Percentiles rank a stretch among this genome's conserved stretches.
These are phyloP conservation scores for Pogonognathellus flavescens DNA, from an alignment of 1,140 invertebrate genomes.

Conservation along the genomic window DNA sequence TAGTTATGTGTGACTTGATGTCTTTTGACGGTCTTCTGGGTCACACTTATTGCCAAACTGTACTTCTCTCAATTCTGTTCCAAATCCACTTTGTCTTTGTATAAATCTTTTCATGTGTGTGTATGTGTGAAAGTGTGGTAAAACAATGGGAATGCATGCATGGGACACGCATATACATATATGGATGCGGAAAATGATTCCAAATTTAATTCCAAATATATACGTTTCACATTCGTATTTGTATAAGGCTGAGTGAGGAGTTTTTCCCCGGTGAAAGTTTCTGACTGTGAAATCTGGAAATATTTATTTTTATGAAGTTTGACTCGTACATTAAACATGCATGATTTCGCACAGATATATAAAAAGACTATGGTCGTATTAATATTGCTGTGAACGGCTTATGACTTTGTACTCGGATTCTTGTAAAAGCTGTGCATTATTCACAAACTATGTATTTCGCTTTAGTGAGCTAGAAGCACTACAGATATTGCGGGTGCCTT, in stretches of 20 bases:
- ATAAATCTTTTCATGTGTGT: too few relatives aligned
- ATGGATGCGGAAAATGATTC: background rate
- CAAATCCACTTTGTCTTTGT: too few relatives aligned
- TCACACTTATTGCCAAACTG: too few relatives aligned
- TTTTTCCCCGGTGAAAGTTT: constrained; percentile 5
- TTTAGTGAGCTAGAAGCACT: too few relatives aligned
- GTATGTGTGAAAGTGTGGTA: too few relatives aligned
- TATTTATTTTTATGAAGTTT: background rate
- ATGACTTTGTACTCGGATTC: background rate
- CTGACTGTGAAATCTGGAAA: constrained; percentile 5
- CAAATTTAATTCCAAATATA: background rate
- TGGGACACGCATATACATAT: too few relatives aligned
- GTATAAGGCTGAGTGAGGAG: background rate
- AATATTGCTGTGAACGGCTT: constrained; percentile 1
- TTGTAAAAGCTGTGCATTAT: background rate
- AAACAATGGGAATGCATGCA: too few relatives aligned
- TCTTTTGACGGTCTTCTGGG: too few relatives aligned
- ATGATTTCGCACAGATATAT: constrained; percentile 5
- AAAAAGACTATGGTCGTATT: constrained; percentile 20
- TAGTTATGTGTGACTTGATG: too few relatives aligned
- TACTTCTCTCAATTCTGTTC: too few relatives aligned
- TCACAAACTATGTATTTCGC: too few relatives aligned
- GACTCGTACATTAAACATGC: constrained; percentile 8
- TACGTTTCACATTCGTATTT: background rate
- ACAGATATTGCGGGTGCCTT: too few relatives aligned